phyloP scores from a whole-genome alignment of 2,888 invertebrate genomes.

The Meganola albula region DNA sequence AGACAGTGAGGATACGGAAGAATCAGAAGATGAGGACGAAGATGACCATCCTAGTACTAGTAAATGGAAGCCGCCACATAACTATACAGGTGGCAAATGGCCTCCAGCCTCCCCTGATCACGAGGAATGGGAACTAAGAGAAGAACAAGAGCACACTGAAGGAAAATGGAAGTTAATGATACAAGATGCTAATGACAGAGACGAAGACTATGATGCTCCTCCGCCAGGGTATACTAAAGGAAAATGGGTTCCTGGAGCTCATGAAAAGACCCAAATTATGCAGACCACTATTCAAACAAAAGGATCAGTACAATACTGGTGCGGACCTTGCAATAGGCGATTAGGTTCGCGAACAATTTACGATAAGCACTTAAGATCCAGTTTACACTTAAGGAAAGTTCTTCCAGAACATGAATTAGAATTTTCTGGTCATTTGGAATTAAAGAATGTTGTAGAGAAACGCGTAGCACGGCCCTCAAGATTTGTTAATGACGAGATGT shows the following conservation, averaged over 20 bases:
- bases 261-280: conserved; percentile 74
- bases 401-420: conserved; percentile 84
- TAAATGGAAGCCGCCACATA: conserved; percentile 85
- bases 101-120: conserved; percentile 64
- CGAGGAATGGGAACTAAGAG: conserved; percentile 74
- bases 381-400: conserved; percentile 82
- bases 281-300: conserved; percentile 70
- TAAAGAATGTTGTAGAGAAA: conserved; percentile 41
- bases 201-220: conserved; percentile 76
- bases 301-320: conserved; percentile 84
- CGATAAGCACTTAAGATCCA: conserved; percentile 86
- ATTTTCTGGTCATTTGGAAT: conserved; percentile 66
- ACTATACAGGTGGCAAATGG: conserved; percentile 72
- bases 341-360: conserved; percentile 85
- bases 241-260: conserved; percentile 87
- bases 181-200: conserved; percentile 54
- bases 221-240: conserved; percentile 85
- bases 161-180: conserved; percentile 81
- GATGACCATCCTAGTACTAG: conserved; percentile 77
- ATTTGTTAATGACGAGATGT: conserved; percentile 49
- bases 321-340: conserved; percentile 86
- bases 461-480: conserved; percentile 53
- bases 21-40: conserved; percentile 78
- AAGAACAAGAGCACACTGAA: conserved; percentile 75
- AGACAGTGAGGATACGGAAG: conserved; percentile 77